Base-by-base conservation (phyloP, 2,113 vertebrate species). In the Poecilia latipinna region DNA sequence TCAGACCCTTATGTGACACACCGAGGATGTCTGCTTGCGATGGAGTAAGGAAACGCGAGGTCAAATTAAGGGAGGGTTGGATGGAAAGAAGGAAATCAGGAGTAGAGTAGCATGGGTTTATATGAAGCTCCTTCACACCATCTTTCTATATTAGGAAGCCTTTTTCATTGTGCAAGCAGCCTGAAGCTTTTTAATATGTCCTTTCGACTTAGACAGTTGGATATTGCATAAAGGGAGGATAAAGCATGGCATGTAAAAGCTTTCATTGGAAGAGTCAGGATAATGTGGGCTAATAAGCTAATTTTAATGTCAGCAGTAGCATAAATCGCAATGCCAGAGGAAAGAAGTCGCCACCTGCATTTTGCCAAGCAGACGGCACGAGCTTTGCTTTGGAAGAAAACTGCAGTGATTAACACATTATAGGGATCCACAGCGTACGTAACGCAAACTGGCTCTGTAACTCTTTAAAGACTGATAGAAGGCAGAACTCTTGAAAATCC, bases 1-100 rank as follows among this genome's bases (percentile, higher is more conserved):
- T 91, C 89, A 82, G 82, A 78, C 85, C 70, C 65, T 33, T 4
- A 76, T 75, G 68, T 29, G 82, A 87, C 80, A 68, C 77, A 64
- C 48, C 22, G 82, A 75, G 65, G 78, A 70, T 17, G 68, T 75
- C 78, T 80, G 77, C 15, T 77, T 51, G 71, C 54, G 75, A 80
- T 76, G 61, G 70, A 66, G 72, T 12, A 24, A 22, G 63, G 69
- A 11, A 6, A 44, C 4, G 12, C 15, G 57, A 1, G 63, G 32
- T 42, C 37, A 19, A 4, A 44, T 29, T 48, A 51, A 29, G 67
- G 63, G 57, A 26, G 13, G 65, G 48, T 4, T 31, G 24, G 42
- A 2, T 29, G 33, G 8, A 26, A 7, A 13, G 22, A n/a, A 68
- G 37, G 19, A 15, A 65, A 22, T 17, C 0, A 54, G 4, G 19